phyloP scores from a whole-genome alignment of 1,140 invertebrate genomes.

The Solenopsis fugax region DNA sequence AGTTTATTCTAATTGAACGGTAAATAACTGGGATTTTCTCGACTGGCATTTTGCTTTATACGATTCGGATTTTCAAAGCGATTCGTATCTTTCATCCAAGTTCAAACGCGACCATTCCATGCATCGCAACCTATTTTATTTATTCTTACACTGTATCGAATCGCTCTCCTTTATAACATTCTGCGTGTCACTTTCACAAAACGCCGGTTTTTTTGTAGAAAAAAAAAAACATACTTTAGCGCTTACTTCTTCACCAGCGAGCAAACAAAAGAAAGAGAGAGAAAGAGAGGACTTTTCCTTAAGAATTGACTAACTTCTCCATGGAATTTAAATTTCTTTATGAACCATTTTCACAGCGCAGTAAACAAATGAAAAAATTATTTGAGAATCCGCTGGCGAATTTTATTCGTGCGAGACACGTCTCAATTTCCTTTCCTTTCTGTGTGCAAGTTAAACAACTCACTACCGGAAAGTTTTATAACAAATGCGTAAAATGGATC shows the following conservation, averaged over 20 bases:
- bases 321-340: constrained; percentile 30
- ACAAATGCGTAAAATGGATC: constrained; percentile 26
- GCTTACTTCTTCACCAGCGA: neutral
- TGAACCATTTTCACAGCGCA: neutral
- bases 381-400: neutral
- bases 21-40: neutral
- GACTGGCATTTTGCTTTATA: constrained; percentile 17
- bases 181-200: neutral
- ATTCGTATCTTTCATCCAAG: neutral
- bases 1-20: constrained; percentile 17
- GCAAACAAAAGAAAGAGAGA: neutral
- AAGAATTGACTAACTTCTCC: neutral
- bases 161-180: constrained; percentile 12
- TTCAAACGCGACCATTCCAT: neutral
- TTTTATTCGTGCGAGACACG: neutral
- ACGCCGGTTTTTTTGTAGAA: neutral
- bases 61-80: constrained; percentile 17
- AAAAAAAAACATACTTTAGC: constrained; percentile 27
- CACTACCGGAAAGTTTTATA: neutral
- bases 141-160: constrained; percentile 17
- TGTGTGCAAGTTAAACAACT: neutral
- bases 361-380: constrained; percentile 25
- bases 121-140: constrained; percentile 20
- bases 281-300: neutral
- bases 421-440: neutral